Evolutionary conservation across 1,140 invertebrate genomes (phyloP), one percentile per base, ranked within the genome.

Genomic region (Lepidurus couesii): DNA sequence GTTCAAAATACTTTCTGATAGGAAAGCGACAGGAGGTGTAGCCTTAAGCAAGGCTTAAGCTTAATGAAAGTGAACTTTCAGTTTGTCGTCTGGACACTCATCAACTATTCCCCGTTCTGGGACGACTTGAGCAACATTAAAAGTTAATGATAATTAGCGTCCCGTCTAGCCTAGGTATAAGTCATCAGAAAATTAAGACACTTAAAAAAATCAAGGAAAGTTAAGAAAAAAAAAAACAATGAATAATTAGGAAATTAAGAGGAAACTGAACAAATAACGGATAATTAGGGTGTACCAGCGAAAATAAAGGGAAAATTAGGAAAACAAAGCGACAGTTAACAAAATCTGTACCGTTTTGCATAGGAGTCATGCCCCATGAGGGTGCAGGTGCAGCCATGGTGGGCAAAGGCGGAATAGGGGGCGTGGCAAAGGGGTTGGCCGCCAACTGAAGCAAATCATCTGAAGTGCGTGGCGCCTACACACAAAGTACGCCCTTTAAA

Each of bases 361-460:
- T 84, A 79, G 85, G 81, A 78, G 82, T 82, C n/a, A 77, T 47
- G 24, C 47, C 44, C 74, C 75, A 42, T 44, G 44, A 42, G 11
- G 24, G 13, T 43, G 75, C 73, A 78, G 81, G 44, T 76, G 79
- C 42, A 73, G 80, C 76, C 80, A 80, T 45, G 82, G 84, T 83
- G 81, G 86, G 84, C 80, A 80, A 24, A 82, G 84, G 83, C 81
- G 86, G 84, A 79, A 84, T 82, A 45, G 78, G 43, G 42, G 79
- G 78, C 42, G 79, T 44, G 75, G 93, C 92, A 85, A 97, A 97
- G 34, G 95, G 95, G 89, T 97, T 97, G 90, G 88, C 91, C 75
- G 80, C 82, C 81, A 97, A 86, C 83, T 95, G 92, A 45, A 97
- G 88, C 79, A 97, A 87, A 87, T 97, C 95, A 83, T 96, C 95